phyloP scores from a whole-genome alignment of 2,797 vertebrate species.

The Craterocephalus amniculus region DNA sequence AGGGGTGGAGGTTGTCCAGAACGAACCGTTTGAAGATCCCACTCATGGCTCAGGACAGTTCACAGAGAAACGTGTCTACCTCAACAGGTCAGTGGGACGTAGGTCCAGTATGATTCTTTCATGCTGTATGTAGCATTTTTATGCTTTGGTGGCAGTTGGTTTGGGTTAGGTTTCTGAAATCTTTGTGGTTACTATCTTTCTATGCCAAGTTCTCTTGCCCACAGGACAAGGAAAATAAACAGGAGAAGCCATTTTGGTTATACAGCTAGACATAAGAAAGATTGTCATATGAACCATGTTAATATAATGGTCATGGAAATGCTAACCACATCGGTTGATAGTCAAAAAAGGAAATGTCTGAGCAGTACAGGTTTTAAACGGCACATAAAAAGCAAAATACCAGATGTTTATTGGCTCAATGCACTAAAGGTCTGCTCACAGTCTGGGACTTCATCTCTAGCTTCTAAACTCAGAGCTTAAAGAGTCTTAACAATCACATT shows the following conservation, averaged over 20 bases:
- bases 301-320: neutral
- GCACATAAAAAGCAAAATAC: neutral
- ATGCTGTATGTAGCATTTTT: neutral
- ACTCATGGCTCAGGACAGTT: constrained; percentile 92
- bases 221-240: neutral
- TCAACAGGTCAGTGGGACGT: constrained; percentile 87
- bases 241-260: neutral
- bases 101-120: neutral
- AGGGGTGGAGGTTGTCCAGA: constrained; percentile 96
- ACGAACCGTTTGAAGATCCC: constrained; percentile 93
- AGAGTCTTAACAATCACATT: neutral
- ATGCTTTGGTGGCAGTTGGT: neutral
- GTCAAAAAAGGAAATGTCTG: neutral
- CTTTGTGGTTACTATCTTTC: neutral
- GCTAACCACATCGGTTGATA: constrained; percentile 4
- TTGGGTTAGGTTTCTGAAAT: neutral
- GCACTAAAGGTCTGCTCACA: neutral
- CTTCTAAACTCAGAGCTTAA: constrained; percentile 1
- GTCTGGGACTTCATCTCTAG: neutral
- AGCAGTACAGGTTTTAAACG: neutral
- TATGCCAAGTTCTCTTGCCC: neutral
- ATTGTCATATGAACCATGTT: neutral
- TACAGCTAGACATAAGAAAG: constrained; percentile 9
- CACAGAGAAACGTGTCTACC: constrained; percentile 96
- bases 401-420: constrained; percentile 10